Evolutionary conservation across 30 jellyfish, hydroid and myxozoan genomes (phyloP), one percentile per base, ranked within the genome.

Genomic region (Aurelia sp.): DNA sequence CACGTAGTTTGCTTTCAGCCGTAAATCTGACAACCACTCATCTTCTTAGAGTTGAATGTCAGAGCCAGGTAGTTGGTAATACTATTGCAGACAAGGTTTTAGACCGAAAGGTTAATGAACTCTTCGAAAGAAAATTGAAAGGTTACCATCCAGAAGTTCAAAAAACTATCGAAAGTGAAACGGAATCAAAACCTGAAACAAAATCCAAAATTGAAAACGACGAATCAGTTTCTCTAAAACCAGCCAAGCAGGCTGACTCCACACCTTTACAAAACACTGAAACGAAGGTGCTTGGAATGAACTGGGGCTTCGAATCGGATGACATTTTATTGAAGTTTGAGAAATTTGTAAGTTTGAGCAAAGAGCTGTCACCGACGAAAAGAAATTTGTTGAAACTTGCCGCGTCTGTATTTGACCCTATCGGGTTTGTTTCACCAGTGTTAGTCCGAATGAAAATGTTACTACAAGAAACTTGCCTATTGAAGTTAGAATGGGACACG

Each of bases 381-480:
- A 30, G 82, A 22, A 17, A n/a, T 38, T 15, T 71, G 69, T 41
- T 40, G 66, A 71, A 50, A 41, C 30, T 50, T 13, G 66, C 66
- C n/a, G 63, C 82, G 41, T 22, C 70, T 30, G 33, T 71, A 13
- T 71, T 71, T 41, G 82, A 71, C 66, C 72, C 72, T 50, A 18
- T 38, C 66, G 69, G 82, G 6, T 17, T 71, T 18, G 71, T 71
- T 41, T 15, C 66, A 13, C 70, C 69, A 18, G 70, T 50, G 9
- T 2, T 24, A 18, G 69, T 71, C n/a, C 18, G 33, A 17, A n/a
- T 50, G 35, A 71, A 33, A n/a, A 41, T 71, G 19, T 33, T 71
- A 18, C 41, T 40, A 4, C 65, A 71, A 24, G 21, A 71, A 40
- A 18, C 20, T 15, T 71, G 82, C 41, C 31, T 27, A n/a, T 16